These are phyloP conservation scores for Hypanus sabinus DNA, from an alignment of 2,113 vertebrate species.

Conservation along the genomic window DNA sequence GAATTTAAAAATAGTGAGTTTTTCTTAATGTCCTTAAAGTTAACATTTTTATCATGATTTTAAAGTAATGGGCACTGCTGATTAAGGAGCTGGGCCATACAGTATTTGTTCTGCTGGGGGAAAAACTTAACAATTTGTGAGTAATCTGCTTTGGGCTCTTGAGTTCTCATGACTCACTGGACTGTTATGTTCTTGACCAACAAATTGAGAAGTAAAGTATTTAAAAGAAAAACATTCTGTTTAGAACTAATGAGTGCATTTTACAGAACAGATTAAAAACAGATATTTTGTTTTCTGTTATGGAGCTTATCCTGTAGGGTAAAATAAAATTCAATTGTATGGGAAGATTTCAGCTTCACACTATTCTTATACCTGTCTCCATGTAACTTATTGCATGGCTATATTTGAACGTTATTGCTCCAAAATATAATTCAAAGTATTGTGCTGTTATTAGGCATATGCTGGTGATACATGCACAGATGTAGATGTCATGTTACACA, in stretches of 20 bases:
- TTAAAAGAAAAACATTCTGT: background rate
- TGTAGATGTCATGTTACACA: background rate
- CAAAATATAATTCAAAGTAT: background rate
- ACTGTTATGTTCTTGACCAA: background rate
- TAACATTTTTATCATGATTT: background rate
- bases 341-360: background rate
- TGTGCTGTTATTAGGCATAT: background rate
- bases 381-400: background rate
- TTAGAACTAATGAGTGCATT: background rate
- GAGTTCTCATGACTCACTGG: constrained; percentile 4
- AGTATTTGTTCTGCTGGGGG: background rate
- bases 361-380: background rate
- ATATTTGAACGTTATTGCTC: background rate
- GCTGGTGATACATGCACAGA: background rate
- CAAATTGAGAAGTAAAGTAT: background rate
- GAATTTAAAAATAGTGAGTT: background rate
- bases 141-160: constrained; percentile 7
- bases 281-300: background rate
- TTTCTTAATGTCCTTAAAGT: background rate
- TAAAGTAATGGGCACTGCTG: background rate
- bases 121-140: background rate
- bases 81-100: background rate
- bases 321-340: background rate
- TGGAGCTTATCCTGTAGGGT: background rate
- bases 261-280: background rate